Base-by-base conservation (phyloP, 2,888 invertebrate genomes). In the Drosophila multiciliata region DNA sequence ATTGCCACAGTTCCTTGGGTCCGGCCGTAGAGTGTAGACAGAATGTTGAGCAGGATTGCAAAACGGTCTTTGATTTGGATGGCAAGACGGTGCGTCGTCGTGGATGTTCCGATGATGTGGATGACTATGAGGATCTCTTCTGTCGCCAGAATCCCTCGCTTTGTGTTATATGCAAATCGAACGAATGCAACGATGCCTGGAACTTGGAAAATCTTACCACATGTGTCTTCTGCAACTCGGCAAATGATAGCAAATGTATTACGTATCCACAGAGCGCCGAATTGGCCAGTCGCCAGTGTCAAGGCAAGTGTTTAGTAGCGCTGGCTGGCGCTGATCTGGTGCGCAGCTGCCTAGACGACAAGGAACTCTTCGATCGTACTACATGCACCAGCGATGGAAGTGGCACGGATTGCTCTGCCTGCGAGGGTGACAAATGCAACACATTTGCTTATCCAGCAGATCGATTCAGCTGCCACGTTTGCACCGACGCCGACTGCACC, bases 331-430 rank as follows among this genome's bases (percentile, higher is more conserved):
- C 45, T 12, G 74, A 80, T 4, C 36, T 92, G 3, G 48, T 92
- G n/a, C 92, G 92, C 7, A 85, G 90, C n/a, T 92, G 92, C 20
- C 65, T 91, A 59, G 89, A 92, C 45, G 92, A 92, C 64, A 92
- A 91, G 67, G 92, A 92, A 67, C 9, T 69, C 9, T 74, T 69
- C 20, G 82, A 79, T 20, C 92, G 86, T 2, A 45, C 65, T 0
- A 50, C 32, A 1, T 92, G 93, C 62, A 70, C 63, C 36, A 33
- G 6, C 1, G 84, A 87, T 38, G 73, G 52, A 5, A 75, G 80
- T 4, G 83, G 79, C 36, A 69, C 7, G 0, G 73, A 38, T 4
- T 78, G 78, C 17, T 53, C 77, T 5, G 59, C 62, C 3, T 92
- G 93, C 61, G 75, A 66, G 8, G 58, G 63, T 1, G 82, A 66